Evolutionary conservation across 2,113 vertebrate genomes (phyloP).

Genomic region (Grantiella picta): DNA sequence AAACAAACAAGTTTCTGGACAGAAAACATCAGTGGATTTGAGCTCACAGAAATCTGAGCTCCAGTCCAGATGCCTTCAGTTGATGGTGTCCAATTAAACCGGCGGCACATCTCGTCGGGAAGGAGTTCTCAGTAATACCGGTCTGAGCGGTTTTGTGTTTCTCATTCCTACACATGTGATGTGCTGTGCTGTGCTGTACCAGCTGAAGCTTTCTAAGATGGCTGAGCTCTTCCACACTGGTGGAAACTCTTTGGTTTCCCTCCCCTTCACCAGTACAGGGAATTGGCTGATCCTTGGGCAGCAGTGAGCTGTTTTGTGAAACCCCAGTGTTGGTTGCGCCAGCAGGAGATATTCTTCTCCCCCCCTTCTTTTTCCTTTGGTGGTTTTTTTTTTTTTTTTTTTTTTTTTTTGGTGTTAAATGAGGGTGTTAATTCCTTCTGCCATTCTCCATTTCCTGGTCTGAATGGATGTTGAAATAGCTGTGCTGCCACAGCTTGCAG

Average conservation of each 20-base stretch:
- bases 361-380: accelerated
- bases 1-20: not conserved
- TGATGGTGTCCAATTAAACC: not conserved
- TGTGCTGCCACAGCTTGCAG: conserved; percentile 32
- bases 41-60: not conserved
- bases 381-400: not conserved
- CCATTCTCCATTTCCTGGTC: conserved; percentile 9
- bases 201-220: not conserved
- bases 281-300: not conserved
- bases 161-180: not conserved
- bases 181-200: not conserved
- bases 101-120: not conserved
- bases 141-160: not conserved
- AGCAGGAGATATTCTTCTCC: not conserved
- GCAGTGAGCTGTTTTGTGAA: not conserved
- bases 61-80: not conserved
- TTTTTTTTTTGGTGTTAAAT: not conserved
- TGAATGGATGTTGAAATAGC: conserved; percentile 37
- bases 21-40: not conserved
- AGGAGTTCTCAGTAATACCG: not conserved
- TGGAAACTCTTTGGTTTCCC: not conserved
- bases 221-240: not conserved
- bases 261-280: not conserved
- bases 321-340: not conserved
- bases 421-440: not conserved